Percentiles rank a stretch among this genome's conserved stretches.
phyloP scores from a whole-genome alignment of 1,140 invertebrate genomes.

The Trachelipus rathkii region DNA sequence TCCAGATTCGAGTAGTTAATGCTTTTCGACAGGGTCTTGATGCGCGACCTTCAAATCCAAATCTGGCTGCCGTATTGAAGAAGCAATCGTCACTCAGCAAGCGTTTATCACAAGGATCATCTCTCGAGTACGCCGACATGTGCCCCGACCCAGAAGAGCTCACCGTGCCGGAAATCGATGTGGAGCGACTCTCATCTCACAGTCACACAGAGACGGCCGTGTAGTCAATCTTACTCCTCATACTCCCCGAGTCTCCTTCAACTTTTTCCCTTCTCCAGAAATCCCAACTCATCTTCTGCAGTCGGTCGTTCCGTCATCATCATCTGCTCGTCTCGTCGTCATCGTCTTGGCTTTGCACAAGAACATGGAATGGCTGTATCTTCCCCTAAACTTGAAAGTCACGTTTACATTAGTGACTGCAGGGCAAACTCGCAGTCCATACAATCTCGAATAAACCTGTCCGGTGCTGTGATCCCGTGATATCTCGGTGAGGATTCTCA shows the following conservation, averaged over 20 bases:
- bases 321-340: background rate
- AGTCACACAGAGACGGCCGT: constrained; percentile 90
- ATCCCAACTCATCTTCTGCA: too few species aligned
- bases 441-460: background rate
- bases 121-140: constrained; percentile 85
- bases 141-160: constrained; percentile 69
- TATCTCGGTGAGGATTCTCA: background rate
- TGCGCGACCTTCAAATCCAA: constrained; percentile 83
- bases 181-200: constrained; percentile 81
- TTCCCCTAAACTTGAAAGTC: background rate
- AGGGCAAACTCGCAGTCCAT: background rate
- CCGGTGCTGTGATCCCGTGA: background rate
- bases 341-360: constrained; percentile 9
- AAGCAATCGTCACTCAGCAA: constrained; percentile 81
- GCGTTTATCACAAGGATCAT: constrained; percentile 82
- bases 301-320: too few species aligned
- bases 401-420: background rate
- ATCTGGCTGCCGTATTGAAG: constrained; percentile 80
- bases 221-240: constrained; percentile 54
- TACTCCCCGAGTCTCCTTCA: background rate
- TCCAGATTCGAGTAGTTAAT: constrained; percentile 96
- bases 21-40: constrained; percentile 98
- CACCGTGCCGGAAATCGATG: constrained; percentile 81
- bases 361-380: background rate
- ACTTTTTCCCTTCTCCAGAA: too few species aligned